These are phyloP conservation scores for Thysanoteuthis rhombus DNA, from an alignment of 2,888 invertebrate genomes.

Conservation along the genomic window DNA sequence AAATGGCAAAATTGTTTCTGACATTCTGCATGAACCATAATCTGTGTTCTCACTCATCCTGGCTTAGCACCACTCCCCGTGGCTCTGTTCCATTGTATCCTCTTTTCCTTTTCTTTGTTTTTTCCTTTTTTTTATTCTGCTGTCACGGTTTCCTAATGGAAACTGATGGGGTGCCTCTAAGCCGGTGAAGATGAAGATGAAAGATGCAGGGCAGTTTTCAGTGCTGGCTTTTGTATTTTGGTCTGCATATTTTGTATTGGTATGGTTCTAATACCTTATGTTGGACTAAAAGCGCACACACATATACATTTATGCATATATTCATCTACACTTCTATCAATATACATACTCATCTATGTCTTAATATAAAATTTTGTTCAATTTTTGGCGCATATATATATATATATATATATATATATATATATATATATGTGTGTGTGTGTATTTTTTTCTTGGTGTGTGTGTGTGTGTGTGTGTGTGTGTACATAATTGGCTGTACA, in stretches of 20 bases:
- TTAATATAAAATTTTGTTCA: too few species aligned
- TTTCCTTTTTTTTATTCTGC: neutral
- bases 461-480: neutral
- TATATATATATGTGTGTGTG: neutral
- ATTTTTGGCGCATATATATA: too few species aligned
- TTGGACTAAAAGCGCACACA: neutral
- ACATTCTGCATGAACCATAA: neutral
- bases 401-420: too few species aligned
- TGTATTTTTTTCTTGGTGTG: neutral
- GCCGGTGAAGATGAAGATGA: neutral
- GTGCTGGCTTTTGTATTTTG: neutral
- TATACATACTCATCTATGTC: neutral
- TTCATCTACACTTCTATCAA: neutral
- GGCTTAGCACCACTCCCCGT: neutral
- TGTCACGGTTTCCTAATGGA: neutral
- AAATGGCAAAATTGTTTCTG: constrained; percentile 12
- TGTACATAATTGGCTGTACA: neutral
- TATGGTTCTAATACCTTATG: neutral
- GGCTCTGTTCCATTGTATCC: neutral
- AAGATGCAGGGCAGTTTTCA: neutral
- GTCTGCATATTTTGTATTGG: neutral
- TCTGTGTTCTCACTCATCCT: neutral
- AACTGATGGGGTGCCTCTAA: neutral
- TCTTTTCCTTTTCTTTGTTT: neutral
- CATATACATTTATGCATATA: too few species aligned